Base-by-base conservation (phyloP, 2,113 vertebrate genomes). In the Atrichornis clamosus region DNA sequence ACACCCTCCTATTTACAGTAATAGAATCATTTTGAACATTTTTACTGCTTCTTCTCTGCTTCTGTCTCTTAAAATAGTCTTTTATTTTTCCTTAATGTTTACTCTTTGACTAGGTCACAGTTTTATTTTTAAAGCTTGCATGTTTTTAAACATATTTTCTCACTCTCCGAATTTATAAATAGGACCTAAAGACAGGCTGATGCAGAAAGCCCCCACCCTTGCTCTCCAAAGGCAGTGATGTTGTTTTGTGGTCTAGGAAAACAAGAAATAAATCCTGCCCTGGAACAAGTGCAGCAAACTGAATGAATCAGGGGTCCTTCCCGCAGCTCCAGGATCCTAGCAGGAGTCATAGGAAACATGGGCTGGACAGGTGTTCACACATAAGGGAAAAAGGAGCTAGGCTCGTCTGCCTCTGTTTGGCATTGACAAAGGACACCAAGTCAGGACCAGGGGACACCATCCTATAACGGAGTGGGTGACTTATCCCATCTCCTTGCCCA, bases 61-160 rank as follows among this genome's bases (percentile, higher is more conserved):
- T 87, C 74, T 4, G 3, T 64, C 64, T 89, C 79, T 77, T 72
- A 83, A 89, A 91, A 84, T 75, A 94, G 62, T 13, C 46, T 78
- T 89, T 86, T 39, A 63, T 92, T 91, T 92, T 84, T 26, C 78
- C 32, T 64, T 73, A 74, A 73, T 83, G 63, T 92, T 95, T 93
- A 94, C 39, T 87, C 55, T 87, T 79, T 77, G 95, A 90, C 88
- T 95, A 91, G 92, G 95, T 78, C 76, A 87, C 2, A 6, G 62
- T 82, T 96, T 93, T 89, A 84, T 97, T 97, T 96, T 93, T 89
- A 89, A 96, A 96, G 53, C 78, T 75, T 53, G 60, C 59, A 37
- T 90, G 89, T 84, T 95, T 96, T 90, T 39, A 87, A 93, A 84
- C 22, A 6, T 83, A 91, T 92, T 93, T 94, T 86, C 90, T 95